These are phyloP conservation scores for Paralichthys olivaceus DNA, from an alignment of 2,113 vertebrate species.

Conservation along the genomic window DNA sequence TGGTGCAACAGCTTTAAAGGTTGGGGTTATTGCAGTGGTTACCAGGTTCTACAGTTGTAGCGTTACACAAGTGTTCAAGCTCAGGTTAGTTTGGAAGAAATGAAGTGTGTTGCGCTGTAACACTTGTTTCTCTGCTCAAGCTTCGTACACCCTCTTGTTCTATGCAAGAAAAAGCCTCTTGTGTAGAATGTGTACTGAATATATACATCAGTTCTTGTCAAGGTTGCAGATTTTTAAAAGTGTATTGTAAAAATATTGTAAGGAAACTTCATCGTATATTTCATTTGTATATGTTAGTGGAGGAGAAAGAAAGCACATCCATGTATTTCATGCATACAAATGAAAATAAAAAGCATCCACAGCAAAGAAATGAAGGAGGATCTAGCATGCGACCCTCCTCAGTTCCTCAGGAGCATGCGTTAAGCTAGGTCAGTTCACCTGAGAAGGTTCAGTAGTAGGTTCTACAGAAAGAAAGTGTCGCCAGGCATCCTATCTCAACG, in stretches of 20 bases:
- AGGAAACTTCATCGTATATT: conserved; percentile 60
- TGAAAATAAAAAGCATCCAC: conserved; percentile 50
- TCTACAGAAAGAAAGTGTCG: conserved; percentile 69
- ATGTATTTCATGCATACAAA: conserved; percentile 76
- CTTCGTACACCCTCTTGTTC: conserved; percentile 13
- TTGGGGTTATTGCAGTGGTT: conserved; percentile 43
- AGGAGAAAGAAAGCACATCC: conserved; percentile 51
- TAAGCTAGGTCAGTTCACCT: conserved; percentile 79
- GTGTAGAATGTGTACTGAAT: conserved; percentile 57
- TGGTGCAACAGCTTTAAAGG: conserved; percentile 21
- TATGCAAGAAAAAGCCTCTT: conserved; percentile 52
- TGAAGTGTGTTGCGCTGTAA: not conserved
- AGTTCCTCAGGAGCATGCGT: conserved; percentile 71
- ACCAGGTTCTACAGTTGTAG: conserved; percentile 45
- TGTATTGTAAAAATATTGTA: conserved; percentile 76
- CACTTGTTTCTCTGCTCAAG: conserved; percentile 12
- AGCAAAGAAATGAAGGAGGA: conserved; percentile 44
- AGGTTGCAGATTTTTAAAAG: conserved; percentile 63
- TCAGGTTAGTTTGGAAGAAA: conserved; percentile 17
- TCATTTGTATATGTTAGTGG: conserved; percentile 50
- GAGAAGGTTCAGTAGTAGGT: conserved; percentile 75
- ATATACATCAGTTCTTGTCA: conserved; percentile 58
- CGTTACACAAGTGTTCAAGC: conserved; percentile 30
- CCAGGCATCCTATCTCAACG: conserved; percentile 56
- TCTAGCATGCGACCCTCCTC: conserved; percentile 77